A percentile compares a stretch with the other conserved stretches of the same genome.
Conservation (phyloP, 2,797 vertebrate genomes). For the Micropoecilia bifurca region DNA sequence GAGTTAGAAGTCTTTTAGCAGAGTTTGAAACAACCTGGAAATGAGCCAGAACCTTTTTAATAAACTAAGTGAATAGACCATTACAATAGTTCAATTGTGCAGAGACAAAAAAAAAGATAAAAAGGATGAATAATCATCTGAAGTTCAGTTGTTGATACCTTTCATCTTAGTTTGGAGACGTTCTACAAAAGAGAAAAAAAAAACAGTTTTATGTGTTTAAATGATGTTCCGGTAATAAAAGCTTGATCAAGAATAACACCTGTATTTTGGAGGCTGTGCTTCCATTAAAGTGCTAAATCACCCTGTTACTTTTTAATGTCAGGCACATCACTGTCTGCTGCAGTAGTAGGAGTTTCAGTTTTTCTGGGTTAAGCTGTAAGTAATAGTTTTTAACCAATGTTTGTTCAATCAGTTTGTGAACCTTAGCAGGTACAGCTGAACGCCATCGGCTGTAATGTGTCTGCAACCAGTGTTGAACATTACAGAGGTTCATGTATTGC, state of each 20-base stretch:
- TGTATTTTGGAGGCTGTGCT: not conserved
- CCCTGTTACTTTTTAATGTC: not conserved
- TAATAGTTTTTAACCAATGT: not conserved
- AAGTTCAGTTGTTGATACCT: not conserved
- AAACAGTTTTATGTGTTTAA: not conserved
- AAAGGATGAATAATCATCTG: not conserved
- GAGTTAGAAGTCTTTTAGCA: not conserved
- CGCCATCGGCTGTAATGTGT: not conserved
- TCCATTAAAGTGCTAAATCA: not conserved
- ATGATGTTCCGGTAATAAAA: not conserved
- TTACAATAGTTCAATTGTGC: not conserved
- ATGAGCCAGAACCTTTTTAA: not conserved
- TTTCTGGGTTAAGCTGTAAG: not conserved
- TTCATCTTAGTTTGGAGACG: not conserved
- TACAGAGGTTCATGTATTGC: not conserved
- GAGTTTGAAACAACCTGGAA: not conserved
- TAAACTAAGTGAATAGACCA: not conserved
- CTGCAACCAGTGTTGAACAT: too few relatives aligned
- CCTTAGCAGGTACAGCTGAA: not conserved
- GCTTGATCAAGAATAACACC: not conserved
- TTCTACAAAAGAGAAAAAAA: not conserved
- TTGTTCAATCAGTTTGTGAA: not conserved
- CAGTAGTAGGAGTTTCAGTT: not conserved
- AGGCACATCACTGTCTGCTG: not conserved
- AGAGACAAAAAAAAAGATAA: not conserved